Evolutionary conservation across 2,113 vertebrate species (phyloP).

Genomic region (Rhinoptilus africanus): DNA sequence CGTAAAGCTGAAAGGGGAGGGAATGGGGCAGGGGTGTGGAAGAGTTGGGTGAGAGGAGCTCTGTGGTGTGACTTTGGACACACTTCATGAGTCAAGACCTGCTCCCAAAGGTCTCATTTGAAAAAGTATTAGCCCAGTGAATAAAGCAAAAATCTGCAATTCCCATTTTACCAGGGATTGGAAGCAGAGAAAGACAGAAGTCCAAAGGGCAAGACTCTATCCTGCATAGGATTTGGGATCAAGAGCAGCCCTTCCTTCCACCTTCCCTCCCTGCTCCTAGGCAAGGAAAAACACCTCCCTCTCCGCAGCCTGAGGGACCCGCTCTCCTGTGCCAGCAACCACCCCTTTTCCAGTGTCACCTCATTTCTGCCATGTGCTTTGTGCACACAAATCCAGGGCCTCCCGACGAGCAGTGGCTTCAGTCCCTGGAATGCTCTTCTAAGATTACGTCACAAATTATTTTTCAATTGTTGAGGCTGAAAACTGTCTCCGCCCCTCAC

Average conservation of each 20-base stretch:
- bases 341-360: not conserved
- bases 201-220: too few relatives aligned
- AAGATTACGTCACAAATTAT: not conserved
- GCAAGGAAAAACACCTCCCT: not conserved
- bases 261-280: not conserved
- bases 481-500: not conserved
- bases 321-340: not conserved
- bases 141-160: not conserved
- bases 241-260: not conserved
- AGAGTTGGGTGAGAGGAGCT: not conserved
- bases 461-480: not conserved
- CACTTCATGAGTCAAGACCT: not conserved
- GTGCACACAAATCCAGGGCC: not conserved
- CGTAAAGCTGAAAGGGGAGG: not conserved
- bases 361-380: accelerated
- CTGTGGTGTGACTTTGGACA: not conserved
- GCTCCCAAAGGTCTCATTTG: not conserved
- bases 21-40: not conserved
- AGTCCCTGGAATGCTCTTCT: not conserved
- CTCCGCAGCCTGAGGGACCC: not conserved
- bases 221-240: not conserved
- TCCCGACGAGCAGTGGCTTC: not conserved
- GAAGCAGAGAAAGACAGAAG: not conserved
- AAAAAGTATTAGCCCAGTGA: not conserved
- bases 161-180: not conserved